phyloP scores from a whole-genome alignment of 2,113 vertebrate genomes.

The Dunckerocampus dactyliophorus region DNA sequence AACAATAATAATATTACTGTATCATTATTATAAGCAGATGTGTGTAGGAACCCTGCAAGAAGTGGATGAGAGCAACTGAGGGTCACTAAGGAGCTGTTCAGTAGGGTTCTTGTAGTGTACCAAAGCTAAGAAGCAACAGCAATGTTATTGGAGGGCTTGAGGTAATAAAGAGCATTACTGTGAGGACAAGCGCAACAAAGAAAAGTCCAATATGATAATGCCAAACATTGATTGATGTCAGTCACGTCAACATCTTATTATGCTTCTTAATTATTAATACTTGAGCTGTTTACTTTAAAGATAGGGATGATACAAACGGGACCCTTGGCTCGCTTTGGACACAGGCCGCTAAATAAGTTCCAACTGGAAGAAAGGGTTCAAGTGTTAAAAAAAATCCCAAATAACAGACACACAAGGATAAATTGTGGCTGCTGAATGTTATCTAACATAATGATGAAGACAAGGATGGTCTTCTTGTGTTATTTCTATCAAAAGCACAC shows the following conservation, averaged over 20 bases:
- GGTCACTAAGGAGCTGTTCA: slow-evolving; percentile 37
- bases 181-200: slow-evolving; percentile 4
- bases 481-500: no score
- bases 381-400: not conserved
- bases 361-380: slow-evolving; percentile 54
- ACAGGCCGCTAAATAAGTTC: slow-evolving; percentile 67
- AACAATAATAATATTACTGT: not conserved
- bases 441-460: no score
- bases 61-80: slow-evolving; percentile 36
- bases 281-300: slow-evolving; percentile 59
- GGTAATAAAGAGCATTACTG: not conserved
- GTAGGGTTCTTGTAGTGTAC: slow-evolving; percentile 36
- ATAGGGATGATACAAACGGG: slow-evolving; percentile 68
- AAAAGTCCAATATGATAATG: slow-evolving; percentile 4
- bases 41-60: slow-evolving; percentile 50
- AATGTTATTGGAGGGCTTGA: not conserved
- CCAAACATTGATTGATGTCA: slow-evolving; percentile 20
- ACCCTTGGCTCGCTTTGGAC: slow-evolving; percentile 43
- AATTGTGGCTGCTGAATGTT: not conserved
- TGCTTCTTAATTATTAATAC: not conserved
- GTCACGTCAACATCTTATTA: not conserved
- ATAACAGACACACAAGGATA: not conserved
- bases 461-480: no score
- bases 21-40: not conserved
- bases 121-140: slow-evolving; percentile 20